Evolutionary conservation across 2,113 vertebrate genomes (phyloP).

Genomic region (Oryzias curvinotus): DNA sequence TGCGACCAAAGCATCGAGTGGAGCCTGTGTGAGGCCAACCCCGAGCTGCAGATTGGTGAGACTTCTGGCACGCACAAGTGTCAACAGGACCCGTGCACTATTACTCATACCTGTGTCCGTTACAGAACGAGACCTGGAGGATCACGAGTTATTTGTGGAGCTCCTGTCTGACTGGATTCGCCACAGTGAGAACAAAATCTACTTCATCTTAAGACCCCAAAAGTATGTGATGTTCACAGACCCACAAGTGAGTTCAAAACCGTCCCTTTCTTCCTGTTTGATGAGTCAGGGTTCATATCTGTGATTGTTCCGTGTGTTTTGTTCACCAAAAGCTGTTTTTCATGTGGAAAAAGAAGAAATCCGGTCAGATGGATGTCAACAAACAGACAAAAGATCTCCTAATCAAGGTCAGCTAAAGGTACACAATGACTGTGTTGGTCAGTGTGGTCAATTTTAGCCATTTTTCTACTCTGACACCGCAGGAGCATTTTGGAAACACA

Average conservation of each 20-base stretch:
- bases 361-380: slow-evolving; percentile 74
- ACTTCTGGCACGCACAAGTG: not conserved
- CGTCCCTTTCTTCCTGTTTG: not conserved
- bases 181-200: slow-evolving; percentile 86
- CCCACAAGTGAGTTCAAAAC: slow-evolving; percentile 80
- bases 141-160: slow-evolving; percentile 91
- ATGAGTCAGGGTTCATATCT: not conserved
- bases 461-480: slow-evolving; percentile 5
- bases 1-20: slow-evolving; percentile 86
- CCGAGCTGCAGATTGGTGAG: slow-evolving; percentile 89
- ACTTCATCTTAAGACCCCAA: slow-evolving; percentile 84
- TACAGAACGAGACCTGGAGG: slow-evolving; percentile 91
- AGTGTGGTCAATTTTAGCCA: slow-evolving; percentile 18
- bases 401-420: slow-evolving; percentile 78
- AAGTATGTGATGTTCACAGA: slow-evolving; percentile 93
- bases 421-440: not conserved
- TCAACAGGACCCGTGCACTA: too few relatives aligned
- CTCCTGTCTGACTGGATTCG: slow-evolving; percentile 87
- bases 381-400: slow-evolving; percentile 81
- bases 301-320: not conserved
- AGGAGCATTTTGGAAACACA: slow-evolving; percentile 91
- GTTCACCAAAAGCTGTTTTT: slow-evolving; percentile 81
- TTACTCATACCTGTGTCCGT: slow-evolving; percentile 16
- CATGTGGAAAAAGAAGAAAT: slow-evolving; percentile 81
- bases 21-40: slow-evolving; percentile 89